Evolutionary conservation across 2,797 vertebrate species (phyloP), one percentile per base, ranked within the genome.

Genomic region (Lateolabrax maculatus): DNA sequence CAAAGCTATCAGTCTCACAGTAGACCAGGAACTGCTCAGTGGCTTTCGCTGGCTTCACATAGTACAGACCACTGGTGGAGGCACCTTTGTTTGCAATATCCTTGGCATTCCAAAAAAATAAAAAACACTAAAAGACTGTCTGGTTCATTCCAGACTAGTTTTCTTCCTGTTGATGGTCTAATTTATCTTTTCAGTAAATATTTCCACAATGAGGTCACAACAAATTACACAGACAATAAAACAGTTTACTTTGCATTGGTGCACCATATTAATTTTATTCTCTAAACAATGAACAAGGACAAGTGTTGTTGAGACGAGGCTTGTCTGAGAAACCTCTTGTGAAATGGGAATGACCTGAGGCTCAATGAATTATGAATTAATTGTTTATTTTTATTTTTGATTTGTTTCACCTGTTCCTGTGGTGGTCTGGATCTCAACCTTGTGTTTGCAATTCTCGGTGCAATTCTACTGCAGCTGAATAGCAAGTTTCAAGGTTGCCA

Each of bases 21-120:
- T 98, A 99, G 60, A 99, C 98, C 43, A 99, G 91, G 94, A 99
- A 99, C 48, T 95, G 92, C 69, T 96, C 90, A 2, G 91, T 85
- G 19, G 96, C 96, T 76, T 66, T 95, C 0, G 70, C n/a, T 80
- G 98, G 98, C 84, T 96, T 97, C 71, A 99, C 93, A 29, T 95
- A 98, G 86, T 98, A 99, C 55, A 99, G 96, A 0, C 98, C 98
- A 13, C 97, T 99, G 71, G 76, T 85, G 67, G 93, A 97, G 77
- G 94, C 97, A 2, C 98, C 98, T 89, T 97, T 98, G 86, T 98
- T 98, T 75, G 97, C 97, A 92, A 99, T 43, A 0, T 98, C 97
- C 95, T n/a, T 99, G 98, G 81, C 98, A 99, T 87, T 99, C 98
- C n/a, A n/a, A n/a, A n/a, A n/a, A n/a, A n/a, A n/a, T n/a, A n/a